Base-by-base conservation (phyloP, 2,888 invertebrate genomes). In the Phyllotreta striolata region DNA sequence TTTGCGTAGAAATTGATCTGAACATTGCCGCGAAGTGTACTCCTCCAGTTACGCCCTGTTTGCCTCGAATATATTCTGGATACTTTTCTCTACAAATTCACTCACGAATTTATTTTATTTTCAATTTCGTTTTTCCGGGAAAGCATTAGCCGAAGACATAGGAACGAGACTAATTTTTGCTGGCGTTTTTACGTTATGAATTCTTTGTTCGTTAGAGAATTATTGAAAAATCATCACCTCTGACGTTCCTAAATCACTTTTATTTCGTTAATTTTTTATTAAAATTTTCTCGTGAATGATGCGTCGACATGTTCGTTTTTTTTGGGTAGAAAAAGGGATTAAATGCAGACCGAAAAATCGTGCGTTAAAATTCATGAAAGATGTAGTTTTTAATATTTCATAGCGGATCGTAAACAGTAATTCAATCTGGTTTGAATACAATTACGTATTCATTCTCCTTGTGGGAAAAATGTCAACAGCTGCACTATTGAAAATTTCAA, bases 1-100 rank as follows among this genome's bases (percentile, higher is more conserved):
- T 79, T 79, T 78, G 77, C 77, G 74, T 76, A 78, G 79, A 78
- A 76, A 79, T 78, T 77, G 77, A 71, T 66, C 70, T 68, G 66
- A 69, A 69, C 70, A 67, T 66, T 70, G 67, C 68, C 70, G 66
- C 70, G 58, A 61, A 64, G 66, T 66, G 60, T 66, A 69, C 61
- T 60, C 47, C 60, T 64, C 66, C 63, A 64, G 64, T 67, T 68
- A 63, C 61, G 55, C 66, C 64, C 58, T 47, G 56, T 63, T 70
- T 70, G 69, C 69, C 70, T 39, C 66, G 58, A 66, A 62, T 54
- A 57, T 62, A 61, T 57, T 55, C 34, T 58, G 47, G 57, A 58
- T 58, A 58, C 57, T 58, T 58, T 58, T 37, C 57, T 47, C 39
- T 47, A 38, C 57, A 49, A 58, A 58, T 58, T 58, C 49, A 49